Conservation (phyloP, 2,888 invertebrate genomes). For the Aspidiotus destructor region DNA sequence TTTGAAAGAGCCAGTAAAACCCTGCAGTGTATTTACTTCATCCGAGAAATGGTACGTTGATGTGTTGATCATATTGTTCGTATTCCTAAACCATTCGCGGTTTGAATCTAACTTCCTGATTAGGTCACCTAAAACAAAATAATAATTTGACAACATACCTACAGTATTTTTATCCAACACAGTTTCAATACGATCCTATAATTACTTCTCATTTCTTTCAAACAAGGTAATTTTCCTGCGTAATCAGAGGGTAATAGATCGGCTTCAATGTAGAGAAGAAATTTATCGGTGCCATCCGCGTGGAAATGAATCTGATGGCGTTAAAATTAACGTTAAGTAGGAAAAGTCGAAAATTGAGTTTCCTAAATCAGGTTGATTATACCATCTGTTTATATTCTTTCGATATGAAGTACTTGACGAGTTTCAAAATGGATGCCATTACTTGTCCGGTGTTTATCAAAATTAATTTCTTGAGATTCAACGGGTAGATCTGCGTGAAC, state of each 20-base stretch:
- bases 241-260: conserved; percentile 11
- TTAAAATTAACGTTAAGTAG: not conserved
- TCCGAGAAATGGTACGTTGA: too few species aligned
- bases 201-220: conserved; percentile 11
- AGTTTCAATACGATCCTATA: not conserved
- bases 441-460: conserved; percentile 10
- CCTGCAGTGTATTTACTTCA: too few species aligned
- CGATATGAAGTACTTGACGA: not conserved
- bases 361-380: too few species aligned
- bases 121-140: not conserved
- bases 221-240: not conserved
- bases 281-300: conserved; percentile 7
- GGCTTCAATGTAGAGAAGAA: not conserved
- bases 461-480: conserved; percentile 5
- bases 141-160: too few species aligned
- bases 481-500: conserved; percentile 15
- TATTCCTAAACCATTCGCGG: not conserved
- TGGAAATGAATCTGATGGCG: conserved; percentile 5
- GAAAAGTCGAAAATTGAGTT: not conserved
- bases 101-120: not conserved
- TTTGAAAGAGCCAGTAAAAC: too few species aligned
- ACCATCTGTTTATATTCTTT: too few species aligned
- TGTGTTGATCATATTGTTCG: not conserved
- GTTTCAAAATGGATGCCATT: not conserved
- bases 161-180: too few species aligned